These are phyloP conservation scores for Eumeta japonica DNA, from an alignment of 1,140 invertebrate genomes.

Conservation along the genomic window DNA sequence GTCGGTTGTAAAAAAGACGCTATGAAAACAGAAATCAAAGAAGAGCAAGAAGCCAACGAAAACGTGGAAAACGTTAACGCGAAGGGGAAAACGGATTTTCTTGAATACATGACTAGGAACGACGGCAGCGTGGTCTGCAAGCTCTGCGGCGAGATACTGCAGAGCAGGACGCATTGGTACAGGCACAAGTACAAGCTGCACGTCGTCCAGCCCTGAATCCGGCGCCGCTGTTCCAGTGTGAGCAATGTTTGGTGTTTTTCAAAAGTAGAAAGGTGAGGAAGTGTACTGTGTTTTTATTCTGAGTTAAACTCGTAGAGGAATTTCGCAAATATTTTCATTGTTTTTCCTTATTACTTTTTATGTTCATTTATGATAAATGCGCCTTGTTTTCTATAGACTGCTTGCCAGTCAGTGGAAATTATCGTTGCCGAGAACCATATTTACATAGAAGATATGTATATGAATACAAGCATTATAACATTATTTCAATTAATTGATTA, in stretches of 20 bases:
- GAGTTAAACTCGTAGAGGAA: no score
- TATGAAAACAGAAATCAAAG: no score
- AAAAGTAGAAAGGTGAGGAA: conserved; percentile 67
- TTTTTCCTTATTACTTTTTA: no score
- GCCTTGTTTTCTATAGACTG: no score
- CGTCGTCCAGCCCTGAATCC: conserved; percentile 56
- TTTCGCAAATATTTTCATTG: conserved; percentile 3
- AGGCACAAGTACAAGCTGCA: conserved; percentile 77
- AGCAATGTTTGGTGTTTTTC: conserved; percentile 74
- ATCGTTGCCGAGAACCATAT: no score
- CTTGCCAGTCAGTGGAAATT: no score
- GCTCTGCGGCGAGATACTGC: conserved; percentile 72
- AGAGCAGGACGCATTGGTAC: conserved; percentile 76
- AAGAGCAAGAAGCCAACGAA: conserved; percentile 4
- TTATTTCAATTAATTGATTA: no score
- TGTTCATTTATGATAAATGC: no score
- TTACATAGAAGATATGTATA: no score
- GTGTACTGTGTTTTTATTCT: neutral
- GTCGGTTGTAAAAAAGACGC: no score
- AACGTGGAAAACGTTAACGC: neutral
- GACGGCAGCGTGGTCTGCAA: conserved; percentile 77
- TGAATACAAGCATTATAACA: no score
- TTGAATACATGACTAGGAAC: conserved; percentile 70
- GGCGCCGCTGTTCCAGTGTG: conserved; percentile 70
- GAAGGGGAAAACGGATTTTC: conserved; percentile 60